Conservation (phyloP, 2,797 vertebrate genomes). For the Gadopsis marmoratus region DNA sequence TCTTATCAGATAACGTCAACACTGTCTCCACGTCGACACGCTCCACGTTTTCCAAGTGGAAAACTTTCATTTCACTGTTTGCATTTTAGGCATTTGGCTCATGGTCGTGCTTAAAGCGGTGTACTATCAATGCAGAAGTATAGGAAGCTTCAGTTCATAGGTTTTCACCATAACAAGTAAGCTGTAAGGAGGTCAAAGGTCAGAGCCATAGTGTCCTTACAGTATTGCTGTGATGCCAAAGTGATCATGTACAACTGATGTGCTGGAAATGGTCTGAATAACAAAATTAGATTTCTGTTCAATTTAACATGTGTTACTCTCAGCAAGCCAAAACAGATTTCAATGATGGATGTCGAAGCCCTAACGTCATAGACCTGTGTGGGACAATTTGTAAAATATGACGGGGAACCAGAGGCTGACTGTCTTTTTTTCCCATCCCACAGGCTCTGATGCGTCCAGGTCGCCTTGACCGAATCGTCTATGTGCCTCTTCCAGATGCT, state of each 20-base stretch:
- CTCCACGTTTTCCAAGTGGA: conserved; percentile 36
- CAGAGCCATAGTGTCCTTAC: not conserved
- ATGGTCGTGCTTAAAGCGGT: not conserved
- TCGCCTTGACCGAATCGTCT: conserved; percentile 95
- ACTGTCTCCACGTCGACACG: conserved; percentile 50
- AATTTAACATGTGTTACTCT: conserved; percentile 8
- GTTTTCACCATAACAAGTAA: not conserved
- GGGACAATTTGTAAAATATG: conserved; percentile 19
- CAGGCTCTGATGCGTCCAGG: conserved; percentile 97
- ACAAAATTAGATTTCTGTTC: not conserved
- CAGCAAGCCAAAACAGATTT: not conserved
- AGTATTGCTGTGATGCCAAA: not conserved
- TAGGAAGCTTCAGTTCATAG: not conserved
- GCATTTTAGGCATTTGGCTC: conserved; percentile 27
- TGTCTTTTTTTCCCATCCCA: conserved; percentile 48
- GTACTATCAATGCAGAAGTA: not conserved
- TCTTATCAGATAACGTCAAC: conserved; percentile 69
- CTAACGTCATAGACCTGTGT: not conserved
- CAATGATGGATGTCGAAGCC: not conserved
- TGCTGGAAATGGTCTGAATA: not conserved
- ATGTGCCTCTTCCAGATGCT: conserved; percentile 93
- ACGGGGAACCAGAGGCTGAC: conserved; percentile 10
- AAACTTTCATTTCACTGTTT: conserved; percentile 59
- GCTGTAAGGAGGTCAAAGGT: conserved; percentile 39
- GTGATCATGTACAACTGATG: not conserved